Conservation (phyloP, 2,113 vertebrate genomes). For the Scomber colias region DNA sequence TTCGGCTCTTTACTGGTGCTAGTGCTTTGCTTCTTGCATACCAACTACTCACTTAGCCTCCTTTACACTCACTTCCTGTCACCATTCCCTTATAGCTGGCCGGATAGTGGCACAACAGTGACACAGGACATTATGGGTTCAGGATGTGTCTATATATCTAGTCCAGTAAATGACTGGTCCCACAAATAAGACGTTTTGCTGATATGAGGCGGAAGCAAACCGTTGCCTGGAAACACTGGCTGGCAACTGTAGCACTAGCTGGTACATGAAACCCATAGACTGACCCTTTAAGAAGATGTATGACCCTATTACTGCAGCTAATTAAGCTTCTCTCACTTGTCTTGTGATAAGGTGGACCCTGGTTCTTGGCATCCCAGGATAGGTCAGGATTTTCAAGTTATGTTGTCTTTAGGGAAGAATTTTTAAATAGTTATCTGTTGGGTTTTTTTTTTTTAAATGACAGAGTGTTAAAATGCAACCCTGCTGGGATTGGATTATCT, state of each 20-base stretch:
- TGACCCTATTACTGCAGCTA: conserved; percentile 74
- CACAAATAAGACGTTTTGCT: conserved; percentile 20
- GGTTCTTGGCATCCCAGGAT: conserved; percentile 22
- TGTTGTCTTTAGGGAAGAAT: conserved; percentile 29
- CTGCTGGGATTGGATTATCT: conserved; percentile 41
- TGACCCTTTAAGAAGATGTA: conserved; percentile 75
- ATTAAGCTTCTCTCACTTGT: conserved; percentile 61
- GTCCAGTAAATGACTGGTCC: conserved; percentile 7
- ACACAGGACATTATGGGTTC: conserved; percentile 26
- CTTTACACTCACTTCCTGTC: conserved; percentile 45
- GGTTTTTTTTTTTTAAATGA: conserved; percentile 25
- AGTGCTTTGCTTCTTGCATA: conserved; percentile 58
- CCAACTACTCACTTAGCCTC: conserved; percentile 45
- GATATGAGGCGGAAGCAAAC: conserved; percentile 18
- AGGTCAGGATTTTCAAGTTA: conserved; percentile 46
- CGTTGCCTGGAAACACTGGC: conserved; percentile 42
- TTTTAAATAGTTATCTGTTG: conserved; percentile 46
- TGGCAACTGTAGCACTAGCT: conserved; percentile 34
- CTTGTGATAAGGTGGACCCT: conserved; percentile 54
- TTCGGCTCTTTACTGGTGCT: conserved; percentile 49
- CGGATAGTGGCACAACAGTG: conserved; percentile 5
- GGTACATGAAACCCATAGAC: conserved; percentile 55
- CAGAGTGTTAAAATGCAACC: conserved; percentile 15
- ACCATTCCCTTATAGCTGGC: conserved; percentile 14
- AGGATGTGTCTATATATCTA: conserved; percentile 22